Evolutionary conservation across 2,888 invertebrate species (phyloP), one percentile per base, ranked within the genome.

Genomic region (Eupithecia tripunctaria): DNA sequence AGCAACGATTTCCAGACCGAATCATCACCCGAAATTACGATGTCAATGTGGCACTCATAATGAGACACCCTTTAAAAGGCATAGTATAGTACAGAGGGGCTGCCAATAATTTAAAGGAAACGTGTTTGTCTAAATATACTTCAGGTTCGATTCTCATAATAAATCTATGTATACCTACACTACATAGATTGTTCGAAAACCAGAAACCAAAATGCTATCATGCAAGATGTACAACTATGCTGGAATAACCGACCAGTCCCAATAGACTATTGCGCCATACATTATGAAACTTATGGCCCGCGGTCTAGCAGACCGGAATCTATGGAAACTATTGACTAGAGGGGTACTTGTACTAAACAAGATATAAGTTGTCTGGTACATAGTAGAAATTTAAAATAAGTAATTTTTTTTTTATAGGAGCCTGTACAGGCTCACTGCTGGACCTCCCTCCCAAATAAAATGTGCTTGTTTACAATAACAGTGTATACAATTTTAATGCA

Each of bases 251-350:
- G 63, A 71, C 81, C 82, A 79, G 73, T 72, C 78, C 82, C 82
- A 80, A 76, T 73, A 67, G 75, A 74, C 75, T 76, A 75, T 76
- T 81, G 83, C 83, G 85, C 82, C 81, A 84, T 85, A 87, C 81
- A 80, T 87, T 86, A 82, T 79, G 77, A 79, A 89, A 87, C 84
- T 88, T 88, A 88, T 83, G 85, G 83, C 82, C 82, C 84, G 79
- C 81, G 81, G 72, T 76, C 78, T 76, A 73, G 78, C 66, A 85
- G 86, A 86, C 79, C 82, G 77, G 78, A 82, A 81, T 82, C 78
- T 86, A 88, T 86, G 85, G 85, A 83, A 84, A 85, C 86, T 87
- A 87, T 86, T 85, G 85, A 81, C 81, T 80, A 78, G 80, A 75
- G 10, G 21, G 21, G 47, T 51, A 51, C 47, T 51, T 10, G 47